Evolutionary conservation across 1,140 invertebrate species (phyloP).

Genomic region (Paracyclopina nana): DNA sequence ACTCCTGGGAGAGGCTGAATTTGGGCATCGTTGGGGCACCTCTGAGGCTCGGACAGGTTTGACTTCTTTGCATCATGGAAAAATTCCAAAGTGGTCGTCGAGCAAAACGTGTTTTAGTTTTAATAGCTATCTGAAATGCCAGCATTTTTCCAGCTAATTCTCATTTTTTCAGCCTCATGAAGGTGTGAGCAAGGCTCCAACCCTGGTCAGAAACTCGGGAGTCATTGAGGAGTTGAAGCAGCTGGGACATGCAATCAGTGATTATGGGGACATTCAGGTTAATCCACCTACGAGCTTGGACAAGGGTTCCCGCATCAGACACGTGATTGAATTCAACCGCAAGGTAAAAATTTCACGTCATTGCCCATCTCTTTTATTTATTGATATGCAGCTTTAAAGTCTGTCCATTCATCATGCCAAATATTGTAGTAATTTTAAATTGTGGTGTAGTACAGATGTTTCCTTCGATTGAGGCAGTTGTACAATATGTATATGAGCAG

Average conservation of each 20-base stretch:
- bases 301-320: not conserved
- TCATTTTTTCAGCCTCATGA: not conserved
- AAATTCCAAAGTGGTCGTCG: not conserved
- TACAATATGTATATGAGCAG: no score
- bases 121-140: not conserved
- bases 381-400: no score
- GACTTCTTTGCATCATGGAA: not conserved
- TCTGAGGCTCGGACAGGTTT: not conserved
- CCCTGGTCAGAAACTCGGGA: not conserved
- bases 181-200: not conserved
- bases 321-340: slow-evolving; percentile 1
- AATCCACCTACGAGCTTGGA: not conserved
- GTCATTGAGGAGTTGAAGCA: not conserved
- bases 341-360: not conserved
- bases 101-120: not conserved
- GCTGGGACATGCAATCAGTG: not conserved
- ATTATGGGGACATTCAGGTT: not conserved
- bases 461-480: no score
- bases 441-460: no score
- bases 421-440: no score
- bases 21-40: not conserved
- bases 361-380: no score
- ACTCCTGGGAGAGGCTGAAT: not conserved
- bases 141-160: not conserved
- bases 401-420: no score